phyloP scores from a whole-genome alignment of 1,140 invertebrate genomes.

The Zeugodacus cucurbitae region DNA sequence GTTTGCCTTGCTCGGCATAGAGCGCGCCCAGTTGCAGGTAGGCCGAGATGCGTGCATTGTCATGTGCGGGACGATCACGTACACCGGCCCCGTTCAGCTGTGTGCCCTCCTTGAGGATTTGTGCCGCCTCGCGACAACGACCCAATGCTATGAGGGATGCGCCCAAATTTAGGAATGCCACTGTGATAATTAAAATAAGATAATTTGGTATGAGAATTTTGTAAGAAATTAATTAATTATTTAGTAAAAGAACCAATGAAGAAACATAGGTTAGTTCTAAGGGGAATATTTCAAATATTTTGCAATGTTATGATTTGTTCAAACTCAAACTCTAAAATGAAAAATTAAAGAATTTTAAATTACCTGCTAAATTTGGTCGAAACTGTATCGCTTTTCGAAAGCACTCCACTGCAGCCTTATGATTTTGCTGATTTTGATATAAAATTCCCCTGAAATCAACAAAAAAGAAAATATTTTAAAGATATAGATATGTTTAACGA shows the following conservation, averaged over 20 bases:
- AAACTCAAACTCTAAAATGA: too few species aligned
- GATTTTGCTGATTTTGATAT: conserved; percentile 88
- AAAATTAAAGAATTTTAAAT: too few species aligned
- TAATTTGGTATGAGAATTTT: too few species aligned
- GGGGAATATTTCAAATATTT: neutral
- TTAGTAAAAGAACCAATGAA: neutral
- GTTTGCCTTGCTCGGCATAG: conserved; percentile 86
- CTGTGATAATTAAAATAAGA: conserved; percentile 70
- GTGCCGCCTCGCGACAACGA: conserved; percentile 83
- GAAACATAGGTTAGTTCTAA: neutral
- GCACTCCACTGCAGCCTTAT: conserved; percentile 89
- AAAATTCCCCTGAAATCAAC: conserved; percentile 84
- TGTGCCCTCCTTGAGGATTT: conserved; percentile 83
- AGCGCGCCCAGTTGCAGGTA: conserved; percentile 91
- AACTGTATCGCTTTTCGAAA: conserved; percentile 94
- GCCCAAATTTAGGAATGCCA: conserved; percentile 95
- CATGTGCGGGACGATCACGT: conserved; percentile 90
- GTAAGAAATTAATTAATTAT: too few species aligned
- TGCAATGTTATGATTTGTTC: too few species aligned
- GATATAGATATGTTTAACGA: too few species aligned
- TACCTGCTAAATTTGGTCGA: conserved; percentile 92
- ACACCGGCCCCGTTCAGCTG: conserved; percentile 86
- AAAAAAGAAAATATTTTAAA: too few species aligned
- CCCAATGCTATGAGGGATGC: conserved; percentile 86
- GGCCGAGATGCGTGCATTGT: conserved; percentile 89